Evolutionary conservation across 2,113 vertebrate species (phyloP).

Genomic region (Tachysurus fulvidraco): DNA sequence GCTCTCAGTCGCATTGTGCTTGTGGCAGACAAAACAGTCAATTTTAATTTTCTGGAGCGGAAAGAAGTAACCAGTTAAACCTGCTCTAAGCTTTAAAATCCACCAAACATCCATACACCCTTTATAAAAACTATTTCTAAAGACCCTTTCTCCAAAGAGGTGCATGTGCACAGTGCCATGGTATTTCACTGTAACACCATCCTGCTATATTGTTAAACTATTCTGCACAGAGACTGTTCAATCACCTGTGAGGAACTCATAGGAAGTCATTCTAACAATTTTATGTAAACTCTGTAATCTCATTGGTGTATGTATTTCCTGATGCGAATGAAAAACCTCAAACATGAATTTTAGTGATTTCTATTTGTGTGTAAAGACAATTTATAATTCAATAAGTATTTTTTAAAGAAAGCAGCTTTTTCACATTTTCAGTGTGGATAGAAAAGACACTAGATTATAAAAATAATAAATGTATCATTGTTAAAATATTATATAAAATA

Average conservation of each 20-base stretch:
- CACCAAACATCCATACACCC: not conserved
- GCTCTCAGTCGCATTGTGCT: conserved; percentile 64
- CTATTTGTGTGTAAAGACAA: too few species aligned
- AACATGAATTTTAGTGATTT: too few species aligned
- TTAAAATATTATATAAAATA: too few species aligned
- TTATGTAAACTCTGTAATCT: not conserved
- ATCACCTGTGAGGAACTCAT: not conserved
- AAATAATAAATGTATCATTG: too few species aligned
- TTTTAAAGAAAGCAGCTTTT: too few species aligned
- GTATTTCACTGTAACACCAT: not conserved
- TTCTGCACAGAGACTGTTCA: not conserved
- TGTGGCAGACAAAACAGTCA: conserved; percentile 66
- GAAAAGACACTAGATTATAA: too few species aligned
- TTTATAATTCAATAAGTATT: too few species aligned
- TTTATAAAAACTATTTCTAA: not conserved
- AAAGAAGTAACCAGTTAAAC: conserved; percentile 12
- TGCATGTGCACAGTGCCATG: not conserved
- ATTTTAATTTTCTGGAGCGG: conserved; percentile 68
- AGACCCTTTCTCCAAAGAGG: not conserved
- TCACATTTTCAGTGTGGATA: too few species aligned
- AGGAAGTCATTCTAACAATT: not conserved
- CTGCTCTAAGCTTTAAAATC: not conserved
- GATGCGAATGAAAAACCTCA: too few species aligned
- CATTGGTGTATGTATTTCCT: not conserved
- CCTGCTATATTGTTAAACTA: not conserved